Conservation (phyloP, 2,797 vertebrate genomes). For the Rhinoraja longicauda region DNA sequence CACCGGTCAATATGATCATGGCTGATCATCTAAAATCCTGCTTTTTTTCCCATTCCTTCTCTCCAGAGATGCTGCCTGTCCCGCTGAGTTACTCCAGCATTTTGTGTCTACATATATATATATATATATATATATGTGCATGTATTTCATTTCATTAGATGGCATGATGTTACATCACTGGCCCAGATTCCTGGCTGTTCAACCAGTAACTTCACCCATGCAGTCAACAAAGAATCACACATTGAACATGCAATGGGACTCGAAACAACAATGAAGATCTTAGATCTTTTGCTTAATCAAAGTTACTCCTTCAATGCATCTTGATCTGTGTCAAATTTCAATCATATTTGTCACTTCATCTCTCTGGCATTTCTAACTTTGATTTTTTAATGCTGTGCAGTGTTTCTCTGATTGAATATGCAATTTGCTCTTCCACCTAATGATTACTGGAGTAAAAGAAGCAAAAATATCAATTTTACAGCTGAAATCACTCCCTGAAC, state of each 20-base stretch:
- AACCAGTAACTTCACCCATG: too few species aligned
- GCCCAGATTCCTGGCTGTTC: too few species aligned
- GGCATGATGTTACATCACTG: too few species aligned
- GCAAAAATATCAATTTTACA: not conserved
- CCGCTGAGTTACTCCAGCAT: too few species aligned
- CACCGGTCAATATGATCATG: too few species aligned
- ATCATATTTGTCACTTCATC: not conserved
- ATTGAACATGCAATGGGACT: not conserved
- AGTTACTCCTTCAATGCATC: not conserved
- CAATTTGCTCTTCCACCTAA: not conserved
- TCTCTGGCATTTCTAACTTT: not conserved
- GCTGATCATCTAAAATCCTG: too few species aligned
- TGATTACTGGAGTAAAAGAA: not conserved
- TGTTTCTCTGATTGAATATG: conserved; percentile 2
- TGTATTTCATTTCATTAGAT: too few species aligned
- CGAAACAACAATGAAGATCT: not conserved
- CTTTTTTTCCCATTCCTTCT: too few species aligned
- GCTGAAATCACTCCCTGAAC: conserved; percentile 31
- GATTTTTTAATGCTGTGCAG: not conserved
- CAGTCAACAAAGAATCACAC: not conserved
- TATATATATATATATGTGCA: too few species aligned
- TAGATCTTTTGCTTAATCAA: conserved; percentile 17
- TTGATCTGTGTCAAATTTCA: not conserved
- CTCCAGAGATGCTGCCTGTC: too few species aligned
- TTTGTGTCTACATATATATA: too few species aligned